These are phyloP conservation scores for Kuschelorhynchus macadamiae DNA, from an alignment of 2,888 invertebrate species.

Conservation along the genomic window DNA sequence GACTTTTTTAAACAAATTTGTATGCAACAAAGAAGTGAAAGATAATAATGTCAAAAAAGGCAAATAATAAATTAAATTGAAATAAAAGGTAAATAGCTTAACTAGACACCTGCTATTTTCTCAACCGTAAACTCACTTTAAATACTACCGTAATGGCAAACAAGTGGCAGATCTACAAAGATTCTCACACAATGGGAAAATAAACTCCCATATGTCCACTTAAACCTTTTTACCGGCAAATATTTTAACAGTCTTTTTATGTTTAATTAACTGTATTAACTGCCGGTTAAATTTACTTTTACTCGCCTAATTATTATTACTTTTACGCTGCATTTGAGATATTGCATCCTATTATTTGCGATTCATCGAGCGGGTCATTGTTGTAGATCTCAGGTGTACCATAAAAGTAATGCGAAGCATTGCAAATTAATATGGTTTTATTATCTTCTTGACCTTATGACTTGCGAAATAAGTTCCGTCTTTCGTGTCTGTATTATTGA, in stretches of 20 bases:
- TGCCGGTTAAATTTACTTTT: constrained; percentile 39
- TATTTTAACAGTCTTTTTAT: constrained; percentile 39
- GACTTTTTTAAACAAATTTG: no score
- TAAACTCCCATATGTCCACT: constrained; percentile 47
- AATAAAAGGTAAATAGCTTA: constrained; percentile 30
- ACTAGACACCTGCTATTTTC: constrained; percentile 43
- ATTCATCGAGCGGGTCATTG: no score
- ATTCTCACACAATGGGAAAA: constrained; percentile 46
- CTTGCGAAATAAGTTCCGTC: no score
- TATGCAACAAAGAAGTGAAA: no score
- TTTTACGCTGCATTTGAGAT: constrained; percentile 3
- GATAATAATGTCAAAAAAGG: not conserved
- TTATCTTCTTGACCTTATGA: no score
- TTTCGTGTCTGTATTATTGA: no score
- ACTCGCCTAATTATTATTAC: constrained; percentile 30
- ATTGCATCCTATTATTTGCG: no score
- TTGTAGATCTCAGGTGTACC: no score
- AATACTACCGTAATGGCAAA: constrained; percentile 46
- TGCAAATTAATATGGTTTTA: no score
- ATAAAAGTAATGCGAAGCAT: no score
- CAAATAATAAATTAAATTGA: constrained; percentile 14
- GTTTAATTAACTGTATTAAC: constrained; percentile 42
- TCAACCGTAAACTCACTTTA: constrained; percentile 41
- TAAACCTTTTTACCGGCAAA: constrained; percentile 41
- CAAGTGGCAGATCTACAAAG: constrained; percentile 46